Evolutionary conservation across 53 echinoderm and acorn worm genomes (phyloP), one percentile per base, ranked within the genome.

Genomic region (Stichopus horrens): DNA sequence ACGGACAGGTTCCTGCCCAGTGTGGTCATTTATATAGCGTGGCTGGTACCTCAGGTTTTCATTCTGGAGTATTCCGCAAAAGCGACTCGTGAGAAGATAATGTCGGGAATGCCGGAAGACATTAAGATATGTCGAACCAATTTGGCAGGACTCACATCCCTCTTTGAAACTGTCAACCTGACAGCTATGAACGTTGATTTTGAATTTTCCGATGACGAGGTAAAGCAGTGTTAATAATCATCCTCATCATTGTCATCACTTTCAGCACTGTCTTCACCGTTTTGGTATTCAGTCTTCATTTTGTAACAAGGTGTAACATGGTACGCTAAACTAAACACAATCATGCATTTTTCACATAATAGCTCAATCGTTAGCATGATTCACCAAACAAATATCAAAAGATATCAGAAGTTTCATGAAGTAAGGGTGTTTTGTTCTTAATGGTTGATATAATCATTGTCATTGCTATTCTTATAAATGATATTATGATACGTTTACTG

Each of bases 41-140:
- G 86, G 86, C 86, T 86, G 7, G 53, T 65, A 21, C 86, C 86
- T 67, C 86, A 66, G 71, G 67, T 86, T 8, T 65, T 86, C 7
- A 86, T 86, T 21, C 20, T 86, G 66, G 67, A 86, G 37, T 67
- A 67, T 19, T 52, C 60, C 5, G 86, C 86, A 5, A 86, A 86
- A 71, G 6, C 60, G 52, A 67, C 21, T 5, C 86, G 86, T 7
- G 10, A 37, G 6, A 23, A 86, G 5, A 66, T 81, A 18, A 55
- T 81, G 22, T 18, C 52, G 19, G 58, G 57, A 10, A 58, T 81
- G 81, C 18, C 18, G n/a, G 19, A 71, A 16, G n/a, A 18, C 19
- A 7, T 71, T 18, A 71, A 71, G 5, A 20, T 20, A 16, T 71
- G 71, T 71, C 71, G 71, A 71, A 71, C 71, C 7, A 71, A 18